Percentiles rank a stretch among this genome's conserved stretches.
Evolutionary conservation across 2,888 invertebrate species (phyloP).

Genomic region (Leptinotarsa haldemani): DNA sequence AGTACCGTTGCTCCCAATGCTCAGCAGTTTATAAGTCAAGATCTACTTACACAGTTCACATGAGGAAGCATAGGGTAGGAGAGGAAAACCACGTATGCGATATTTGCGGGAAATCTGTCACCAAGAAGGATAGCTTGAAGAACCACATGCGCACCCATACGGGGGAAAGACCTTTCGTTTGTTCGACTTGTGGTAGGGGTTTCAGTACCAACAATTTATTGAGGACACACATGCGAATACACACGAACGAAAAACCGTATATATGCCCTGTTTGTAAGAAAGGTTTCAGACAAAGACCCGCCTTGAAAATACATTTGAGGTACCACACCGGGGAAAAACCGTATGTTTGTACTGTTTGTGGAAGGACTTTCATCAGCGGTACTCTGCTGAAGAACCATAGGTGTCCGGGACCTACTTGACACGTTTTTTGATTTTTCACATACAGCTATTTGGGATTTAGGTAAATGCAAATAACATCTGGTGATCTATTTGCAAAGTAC

Average conservation of each 20-base stretch:
- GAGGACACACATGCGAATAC: conserved; percentile 47
- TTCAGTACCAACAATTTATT: conserved; percentile 52
- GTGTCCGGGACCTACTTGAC: conserved; percentile 35
- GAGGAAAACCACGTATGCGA: conserved; percentile 50
- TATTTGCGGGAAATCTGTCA: conserved; percentile 51
- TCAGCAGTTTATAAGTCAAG: conserved; percentile 41
- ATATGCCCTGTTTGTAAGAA: conserved; percentile 39
- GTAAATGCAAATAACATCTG: too few relatives aligned
- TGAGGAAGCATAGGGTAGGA: conserved; percentile 47
- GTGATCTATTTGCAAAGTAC: too few relatives aligned
- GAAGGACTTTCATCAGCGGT: conserved; percentile 69
- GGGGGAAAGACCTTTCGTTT: conserved; percentile 55
- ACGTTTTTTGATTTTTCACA: neutral
- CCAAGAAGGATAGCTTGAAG: conserved; percentile 45
- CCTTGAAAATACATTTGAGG: conserved; percentile 64
- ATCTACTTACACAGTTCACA: conserved; percentile 45
- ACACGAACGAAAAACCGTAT: conserved; percentile 46
- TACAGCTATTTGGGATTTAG: neutral
- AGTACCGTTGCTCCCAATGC: conserved; percentile 49
- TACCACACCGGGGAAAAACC: conserved; percentile 69
- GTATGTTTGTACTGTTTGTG: conserved; percentile 60
- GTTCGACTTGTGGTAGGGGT: conserved; percentile 53
- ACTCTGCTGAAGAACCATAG: conserved; percentile 63
- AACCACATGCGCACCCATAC: conserved; percentile 54
- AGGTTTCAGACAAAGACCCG: conserved; percentile 40